phyloP scores from a whole-genome alignment of 2,113 vertebrate genomes.

The Malurus cyaneus region DNA sequence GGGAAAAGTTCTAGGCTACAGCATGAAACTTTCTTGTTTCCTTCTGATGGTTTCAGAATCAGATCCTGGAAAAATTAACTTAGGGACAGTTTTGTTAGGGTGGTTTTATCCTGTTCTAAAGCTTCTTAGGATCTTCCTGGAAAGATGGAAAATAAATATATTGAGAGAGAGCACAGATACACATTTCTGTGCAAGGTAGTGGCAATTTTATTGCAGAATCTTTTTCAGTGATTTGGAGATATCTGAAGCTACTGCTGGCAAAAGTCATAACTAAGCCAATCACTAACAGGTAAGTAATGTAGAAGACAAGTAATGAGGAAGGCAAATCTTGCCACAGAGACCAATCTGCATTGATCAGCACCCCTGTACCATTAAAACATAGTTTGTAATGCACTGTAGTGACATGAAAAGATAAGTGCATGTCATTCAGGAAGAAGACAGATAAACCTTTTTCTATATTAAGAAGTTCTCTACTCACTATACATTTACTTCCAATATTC shows the following conservation, averaged over 20 bases:
- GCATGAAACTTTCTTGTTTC: neutral
- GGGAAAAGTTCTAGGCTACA: neutral
- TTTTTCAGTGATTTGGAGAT: neutral
- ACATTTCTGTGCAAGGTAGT: neutral
- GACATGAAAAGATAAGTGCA: neutral
- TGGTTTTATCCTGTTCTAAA: neutral
- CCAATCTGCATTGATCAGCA: neutral
- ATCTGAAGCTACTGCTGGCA: neutral
- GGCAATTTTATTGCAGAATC: neutral
- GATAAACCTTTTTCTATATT: neutral
- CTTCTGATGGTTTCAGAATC: neutral
- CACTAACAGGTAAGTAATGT: neutral
- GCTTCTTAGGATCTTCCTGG: neutral
- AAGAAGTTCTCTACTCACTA: neutral
- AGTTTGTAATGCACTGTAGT: neutral
- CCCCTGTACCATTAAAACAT: neutral
- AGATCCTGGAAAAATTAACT: neutral
- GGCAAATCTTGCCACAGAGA: neutral
- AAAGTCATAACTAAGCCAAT: neutral
- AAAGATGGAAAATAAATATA: neutral
- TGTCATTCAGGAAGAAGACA: neutral
- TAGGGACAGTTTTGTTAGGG: neutral
- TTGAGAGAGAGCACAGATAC: neutral
- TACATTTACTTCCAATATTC: neutral
- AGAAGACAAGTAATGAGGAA: neutral